These are phyloP conservation scores for Ellobium chinense DNA, from an alignment of 2,888 invertebrate genomes.

Conservation along the genomic window DNA sequence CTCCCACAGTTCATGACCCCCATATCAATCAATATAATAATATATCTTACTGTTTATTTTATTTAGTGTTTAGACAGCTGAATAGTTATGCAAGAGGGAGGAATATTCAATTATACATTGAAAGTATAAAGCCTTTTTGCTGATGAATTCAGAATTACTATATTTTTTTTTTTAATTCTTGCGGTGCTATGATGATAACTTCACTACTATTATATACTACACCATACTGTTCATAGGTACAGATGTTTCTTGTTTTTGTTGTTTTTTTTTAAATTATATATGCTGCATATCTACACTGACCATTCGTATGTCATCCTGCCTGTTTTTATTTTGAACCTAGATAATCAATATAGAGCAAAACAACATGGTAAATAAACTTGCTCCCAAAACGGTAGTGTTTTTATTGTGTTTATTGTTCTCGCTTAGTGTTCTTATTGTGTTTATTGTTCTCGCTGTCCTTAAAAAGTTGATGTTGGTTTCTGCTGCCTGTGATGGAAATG, in stretches of 20 bases:
- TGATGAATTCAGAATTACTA: background rate
- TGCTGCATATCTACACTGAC: conserved; percentile 9
- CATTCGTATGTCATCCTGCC: conserved; percentile 7
- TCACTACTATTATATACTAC: no score
- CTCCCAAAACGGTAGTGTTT: background rate
- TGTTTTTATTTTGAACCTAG: conserved; percentile 2
- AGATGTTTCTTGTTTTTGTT: no score
- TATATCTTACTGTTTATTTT: background rate
- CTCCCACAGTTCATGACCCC: background rate
- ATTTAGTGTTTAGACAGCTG: background rate
- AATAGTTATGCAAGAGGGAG: background rate
- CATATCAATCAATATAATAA: background rate
- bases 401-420: background rate
- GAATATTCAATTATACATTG: background rate
- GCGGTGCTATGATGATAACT: conserved; percentile 27
- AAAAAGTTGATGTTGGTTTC: no score
- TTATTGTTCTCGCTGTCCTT: no score
- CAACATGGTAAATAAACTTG: background rate
- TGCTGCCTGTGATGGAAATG: no score
- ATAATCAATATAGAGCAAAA: conserved; percentile 18
- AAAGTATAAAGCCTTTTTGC: background rate
- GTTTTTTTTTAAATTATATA: background rate
- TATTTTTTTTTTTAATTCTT: conserved; percentile 6
- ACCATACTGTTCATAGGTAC: no score
- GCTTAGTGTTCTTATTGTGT: background rate